Base-by-base conservation (phyloP, 2,113 vertebrate genomes). In the Thymallus thymallus region DNA sequence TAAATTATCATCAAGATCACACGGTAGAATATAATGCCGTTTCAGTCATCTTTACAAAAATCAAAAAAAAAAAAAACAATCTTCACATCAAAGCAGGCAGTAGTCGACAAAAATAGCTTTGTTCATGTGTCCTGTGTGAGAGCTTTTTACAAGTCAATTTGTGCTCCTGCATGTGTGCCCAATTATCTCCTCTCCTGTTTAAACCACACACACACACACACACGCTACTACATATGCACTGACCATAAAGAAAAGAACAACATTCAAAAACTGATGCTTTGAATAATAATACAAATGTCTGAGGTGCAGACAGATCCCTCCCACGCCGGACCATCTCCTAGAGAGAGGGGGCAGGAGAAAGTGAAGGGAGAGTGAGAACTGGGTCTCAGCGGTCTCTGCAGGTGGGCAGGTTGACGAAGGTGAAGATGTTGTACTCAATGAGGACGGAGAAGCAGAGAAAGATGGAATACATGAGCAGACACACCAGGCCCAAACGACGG, bases 361-460 rank as follows among this genome's bases (percentile, higher is more conserved):
- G 55, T 46, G 16, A 29, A 41, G 35, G 35, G 35, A 41, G 35
- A 63, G 13, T 41, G 35, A 20, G 70, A 51, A 51, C 62, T 60
- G 55, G 18, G 22, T 48, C 41, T 96, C 88, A 95, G 86, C 94
- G 93, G 65, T 96, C 94, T 76, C 93, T 93, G 78, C 98, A 99
- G 91, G 96, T 99, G 0, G 98, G 98, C 91, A 98, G 93, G 93
- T 99, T 99, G 92, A 99, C 97, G 62, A 98, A 99, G 45, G 94
- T 99, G 92, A 99, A 99, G 88, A 99, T 95, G 83, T 99, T 99
- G 93, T 98, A 99, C 79, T 99, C 98, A 14, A 97, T 99, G 92
- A 99, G 95, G 92, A 98, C 98, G 93, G 98, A 99, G 94, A 99
- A 95, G 86, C 96, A 97, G 84, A 99, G 92, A 93, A 99, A 99